Evolutionary conservation across 2,888 invertebrate species (phyloP).

Genomic region (Smittia sp.): DNA sequence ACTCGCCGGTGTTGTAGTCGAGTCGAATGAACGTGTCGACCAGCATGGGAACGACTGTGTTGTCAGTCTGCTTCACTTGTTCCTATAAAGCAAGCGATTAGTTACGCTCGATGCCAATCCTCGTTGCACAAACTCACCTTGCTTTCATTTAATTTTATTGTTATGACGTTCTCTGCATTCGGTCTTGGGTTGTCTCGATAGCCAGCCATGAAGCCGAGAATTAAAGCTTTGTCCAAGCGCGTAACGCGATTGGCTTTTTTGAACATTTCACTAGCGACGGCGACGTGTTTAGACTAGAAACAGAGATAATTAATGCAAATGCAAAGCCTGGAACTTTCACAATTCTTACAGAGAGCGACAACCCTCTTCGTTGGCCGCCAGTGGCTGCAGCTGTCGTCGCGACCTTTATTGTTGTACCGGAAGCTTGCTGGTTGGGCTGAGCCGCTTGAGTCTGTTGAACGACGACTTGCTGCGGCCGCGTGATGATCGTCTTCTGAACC

Average conservation of each 20-base stretch:
- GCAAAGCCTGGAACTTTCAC: not conserved
- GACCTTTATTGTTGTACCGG: slow-evolving; percentile 52
- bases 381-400: not conserved
- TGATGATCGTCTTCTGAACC: slow-evolving; percentile 49
- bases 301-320: slow-evolving; percentile 34
- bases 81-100: slow-evolving; percentile 57
- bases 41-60: slow-evolving; percentile 61
- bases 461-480: slow-evolving; percentile 48
- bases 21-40: slow-evolving; percentile 94
- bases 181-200: slow-evolving; percentile 96
- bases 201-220: slow-evolving; percentile 98
- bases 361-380: slow-evolving; percentile 47
- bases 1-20: slow-evolving; percentile 97
- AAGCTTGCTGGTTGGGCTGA: slow-evolving; percentile 48
- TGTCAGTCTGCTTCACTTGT: slow-evolving; percentile 81
- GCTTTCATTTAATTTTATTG: slow-evolving; percentile 91
- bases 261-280: slow-evolving; percentile 98
- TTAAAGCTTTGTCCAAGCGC: slow-evolving; percentile 93
- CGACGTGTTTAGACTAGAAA: slow-evolving; percentile 94
- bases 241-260: slow-evolving; percentile 93
- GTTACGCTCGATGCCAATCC: not conserved
- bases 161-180: slow-evolving; percentile 93
- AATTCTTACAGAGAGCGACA: slow-evolving; percentile 52
- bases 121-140: slow-evolving; percentile 58
- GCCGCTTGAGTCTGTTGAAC: slow-evolving; percentile 47